Base-by-base conservation (phyloP, 2,888 invertebrate species). In the Chouioia cunea region DNA sequence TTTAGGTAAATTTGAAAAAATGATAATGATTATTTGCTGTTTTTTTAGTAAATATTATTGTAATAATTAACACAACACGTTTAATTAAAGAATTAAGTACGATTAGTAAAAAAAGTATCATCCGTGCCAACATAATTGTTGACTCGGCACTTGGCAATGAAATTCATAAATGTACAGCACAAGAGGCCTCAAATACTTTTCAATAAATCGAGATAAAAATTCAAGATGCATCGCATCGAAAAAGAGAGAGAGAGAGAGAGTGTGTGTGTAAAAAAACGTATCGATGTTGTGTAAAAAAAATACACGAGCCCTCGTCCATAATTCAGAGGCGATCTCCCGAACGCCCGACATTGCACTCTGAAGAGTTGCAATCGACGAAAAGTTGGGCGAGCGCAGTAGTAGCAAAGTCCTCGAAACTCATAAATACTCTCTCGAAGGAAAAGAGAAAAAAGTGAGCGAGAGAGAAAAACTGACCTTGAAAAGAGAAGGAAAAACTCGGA, bases 401-500 rank as follows among this genome's bases (percentile, higher is more conserved):
- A n/a, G n/a, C 65, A 65, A 65, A 70, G 56, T 70, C 65, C 70
- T 65, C 65, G 50, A 70, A 70, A 70, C 65, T 70, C 70, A 70
- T 70, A 70, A 70, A 70, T 70, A 70, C 46, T n/a, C 64, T 20
- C n/a, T 14, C 27, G 27, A 43, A 56, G 18, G 27, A 27, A 27
- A 27, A n/a, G 23, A 15, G 53, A 43, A 23, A 50, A 50, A 47
- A 27, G n/a, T n/a, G n/a, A n/a, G n/a, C 27, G 23, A 52, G 44
- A 59, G 22, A 18, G 16, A n/a, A 2, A 12, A 15, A 18, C 36
- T 15, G 62, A 62, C 62, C 62, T 62, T 62, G 43, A 52, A 27
- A 27, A 27, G 6, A 27, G 27, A 27, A 27, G 23, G 23, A 68
- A 68, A 67, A 62, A 36, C 60, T 47, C 54, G 50, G 36, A 20